These are phyloP conservation scores for Burhinus bistriatus DNA, from an alignment of 2,113 vertebrate species.

Conservation along the genomic window DNA sequence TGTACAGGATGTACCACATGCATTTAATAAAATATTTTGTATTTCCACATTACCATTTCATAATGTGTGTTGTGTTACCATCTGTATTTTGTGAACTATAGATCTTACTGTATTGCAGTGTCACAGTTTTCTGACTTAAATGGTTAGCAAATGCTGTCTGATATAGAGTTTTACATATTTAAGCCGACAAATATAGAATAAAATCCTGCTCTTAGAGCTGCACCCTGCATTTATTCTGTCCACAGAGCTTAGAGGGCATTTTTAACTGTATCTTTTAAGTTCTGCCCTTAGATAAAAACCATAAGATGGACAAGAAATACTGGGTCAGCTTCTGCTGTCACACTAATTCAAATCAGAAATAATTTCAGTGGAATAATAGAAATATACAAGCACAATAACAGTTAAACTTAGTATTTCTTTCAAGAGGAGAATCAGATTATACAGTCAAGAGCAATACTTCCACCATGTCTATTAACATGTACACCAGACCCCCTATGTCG, in stretches of 20 bases:
- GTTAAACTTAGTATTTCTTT: neutral
- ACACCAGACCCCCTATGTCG: neutral
- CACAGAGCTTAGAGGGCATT: neutral
- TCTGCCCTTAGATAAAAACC: neutral
- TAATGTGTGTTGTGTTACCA: neutral
- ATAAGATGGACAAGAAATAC: neutral
- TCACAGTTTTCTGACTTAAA: neutral
- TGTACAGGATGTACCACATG: neutral
- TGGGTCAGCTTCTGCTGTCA: neutral
- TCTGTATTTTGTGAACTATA: neutral
- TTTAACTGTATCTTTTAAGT: neutral
- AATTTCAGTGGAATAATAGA: neutral
- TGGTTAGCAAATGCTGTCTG: neutral
- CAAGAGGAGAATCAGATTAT: neutral
- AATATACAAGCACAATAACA: neutral
- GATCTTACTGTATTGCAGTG: neutral
- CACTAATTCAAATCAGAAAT: neutral
- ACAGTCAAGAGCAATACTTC: neutral
- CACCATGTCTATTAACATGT: neutral
- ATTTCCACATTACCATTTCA: neutral
- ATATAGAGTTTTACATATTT: neutral
- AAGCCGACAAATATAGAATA: neutral
- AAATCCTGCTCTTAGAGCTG: neutral
- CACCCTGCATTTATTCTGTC: neutral
- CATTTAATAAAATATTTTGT: neutral